phyloP scores from a whole-genome alignment of 2,888 invertebrate genomes.

The Andrena haemorrhoa region DNA sequence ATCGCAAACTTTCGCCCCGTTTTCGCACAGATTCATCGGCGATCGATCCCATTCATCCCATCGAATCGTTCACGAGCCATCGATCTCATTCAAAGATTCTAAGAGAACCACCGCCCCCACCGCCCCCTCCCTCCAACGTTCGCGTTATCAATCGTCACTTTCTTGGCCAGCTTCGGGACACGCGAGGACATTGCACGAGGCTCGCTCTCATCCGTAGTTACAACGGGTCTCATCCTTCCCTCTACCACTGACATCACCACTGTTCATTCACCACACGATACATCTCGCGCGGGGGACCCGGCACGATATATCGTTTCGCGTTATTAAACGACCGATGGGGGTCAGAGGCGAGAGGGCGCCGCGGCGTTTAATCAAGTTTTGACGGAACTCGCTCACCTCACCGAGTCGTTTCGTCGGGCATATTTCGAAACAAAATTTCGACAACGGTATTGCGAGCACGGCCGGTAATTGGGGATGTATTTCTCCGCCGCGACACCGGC shows the following conservation, averaged over 20 bases:
- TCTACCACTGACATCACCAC: slow-evolving; percentile 47
- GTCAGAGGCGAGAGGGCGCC: slow-evolving; percentile 11
- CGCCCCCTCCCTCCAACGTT: not conserved
- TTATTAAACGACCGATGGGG: slow-evolving; percentile 43
- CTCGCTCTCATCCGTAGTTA: slow-evolving; percentile 6
- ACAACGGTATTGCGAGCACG: not conserved
- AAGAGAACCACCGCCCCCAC: not conserved
- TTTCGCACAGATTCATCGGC: slow-evolving; percentile 7
- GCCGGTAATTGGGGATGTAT: slow-evolving; percentile 45
- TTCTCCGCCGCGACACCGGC: slow-evolving; percentile 24
- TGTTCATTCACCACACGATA: slow-evolving; percentile 60
- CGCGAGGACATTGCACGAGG: not conserved
- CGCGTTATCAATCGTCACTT: slow-evolving; percentile 20
- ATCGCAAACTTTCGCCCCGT: not conserved
- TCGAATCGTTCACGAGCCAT: slow-evolving; percentile 9
- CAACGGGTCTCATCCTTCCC: slow-evolving; percentile 34
- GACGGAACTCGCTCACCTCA: slow-evolving; percentile 8
- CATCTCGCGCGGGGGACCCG: slow-evolving; percentile 29
- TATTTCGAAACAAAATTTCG: slow-evolving; percentile 37
- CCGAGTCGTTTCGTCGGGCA: slow-evolving; percentile 23
- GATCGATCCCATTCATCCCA: slow-evolving; percentile 10
- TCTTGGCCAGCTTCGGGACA: not conserved
- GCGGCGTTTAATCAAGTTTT: slow-evolving; percentile 49
- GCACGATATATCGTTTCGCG: slow-evolving; percentile 45
- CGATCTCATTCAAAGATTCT: slow-evolving; percentile 10